phyloP scores from a whole-genome alignment of 2,113 vertebrate species.

The Perognathus longimembris region DNA sequence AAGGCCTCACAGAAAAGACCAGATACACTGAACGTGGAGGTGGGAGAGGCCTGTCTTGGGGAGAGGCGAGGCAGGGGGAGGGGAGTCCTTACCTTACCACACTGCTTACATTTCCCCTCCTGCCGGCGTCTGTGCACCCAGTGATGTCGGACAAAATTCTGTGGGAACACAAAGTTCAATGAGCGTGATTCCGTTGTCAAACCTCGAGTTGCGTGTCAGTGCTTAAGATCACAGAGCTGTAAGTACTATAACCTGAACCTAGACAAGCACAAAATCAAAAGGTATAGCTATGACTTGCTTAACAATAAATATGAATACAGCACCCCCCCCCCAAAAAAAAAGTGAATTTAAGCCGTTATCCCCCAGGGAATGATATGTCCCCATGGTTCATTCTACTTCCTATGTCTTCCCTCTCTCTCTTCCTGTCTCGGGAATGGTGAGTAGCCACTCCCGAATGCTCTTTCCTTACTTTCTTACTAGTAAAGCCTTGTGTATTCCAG shows the following conservation, averaged over 20 bases:
- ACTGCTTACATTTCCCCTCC: constrained; percentile 98
- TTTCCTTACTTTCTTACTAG: background rate
- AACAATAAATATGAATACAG: background rate
- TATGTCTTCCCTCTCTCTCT: fast-evolving
- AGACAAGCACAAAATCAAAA: background rate
- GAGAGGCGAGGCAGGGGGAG: background rate
- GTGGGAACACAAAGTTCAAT: constrained; percentile 71
- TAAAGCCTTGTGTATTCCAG: background rate
- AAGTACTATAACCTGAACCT: background rate
- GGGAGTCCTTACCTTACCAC: constrained; percentile 93
- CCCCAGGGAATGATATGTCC: background rate
- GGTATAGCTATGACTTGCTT: background rate
- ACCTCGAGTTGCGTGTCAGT: background rate
- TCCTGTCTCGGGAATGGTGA: background rate
- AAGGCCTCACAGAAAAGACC: background rate
- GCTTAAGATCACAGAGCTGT: background rate
- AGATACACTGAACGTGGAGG: background rate
- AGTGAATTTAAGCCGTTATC: background rate
- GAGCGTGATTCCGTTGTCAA: background rate
- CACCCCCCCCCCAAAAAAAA: too few relatives aligned
- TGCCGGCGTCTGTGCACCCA: constrained; percentile 98
- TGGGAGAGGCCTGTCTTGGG: background rate
- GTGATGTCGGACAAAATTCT: constrained; percentile 96
- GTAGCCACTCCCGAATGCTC: fast-evolving
- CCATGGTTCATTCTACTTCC: too few relatives aligned